phyloP scores from a whole-genome alignment of 2,113 vertebrate genomes.

The Corythaixoides concolor region DNA sequence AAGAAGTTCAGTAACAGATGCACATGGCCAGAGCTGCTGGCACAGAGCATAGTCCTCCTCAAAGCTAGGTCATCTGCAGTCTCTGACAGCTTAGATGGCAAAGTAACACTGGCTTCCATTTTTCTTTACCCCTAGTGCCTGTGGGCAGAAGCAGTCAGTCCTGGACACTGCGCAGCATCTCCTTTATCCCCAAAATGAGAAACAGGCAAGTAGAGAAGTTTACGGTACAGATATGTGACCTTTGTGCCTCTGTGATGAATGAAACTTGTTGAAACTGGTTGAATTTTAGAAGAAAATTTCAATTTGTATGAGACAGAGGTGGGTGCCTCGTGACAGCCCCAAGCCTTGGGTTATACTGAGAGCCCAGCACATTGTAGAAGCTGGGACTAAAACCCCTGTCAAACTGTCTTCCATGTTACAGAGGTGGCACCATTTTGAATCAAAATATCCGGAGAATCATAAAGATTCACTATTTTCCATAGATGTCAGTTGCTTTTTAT shows the following conservation, averaged over 20 bases:
- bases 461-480: not conserved
- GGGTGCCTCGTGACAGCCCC: not conserved
- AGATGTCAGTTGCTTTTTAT: not conserved
- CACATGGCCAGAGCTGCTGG: not conserved
- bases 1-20: slow-evolving; percentile 41
- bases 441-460: not conserved
- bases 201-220: slow-evolving; percentile 62
- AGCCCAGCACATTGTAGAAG: not conserved
- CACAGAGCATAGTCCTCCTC: not conserved
- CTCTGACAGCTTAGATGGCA: not conserved
- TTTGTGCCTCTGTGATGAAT: not conserved
- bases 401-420: not conserved
- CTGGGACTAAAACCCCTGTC: not conserved
- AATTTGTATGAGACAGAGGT: not conserved
- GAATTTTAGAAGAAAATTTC: not conserved
- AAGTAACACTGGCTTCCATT: not conserved
- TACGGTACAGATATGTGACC: not conserved
- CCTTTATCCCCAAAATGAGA: slow-evolving; percentile 63
- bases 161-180: slow-evolving; percentile 45
- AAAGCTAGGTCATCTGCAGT: not conserved
- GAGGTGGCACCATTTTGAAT: not conserved
- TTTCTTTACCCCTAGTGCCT: slow-evolving; percentile 41
- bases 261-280: not conserved
- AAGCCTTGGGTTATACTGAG: not conserved
- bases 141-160: slow-evolving; percentile 28